Evolutionary conservation across 2,113 vertebrate species (phyloP).

Genomic region (Callocephalon fimbriatum): DNA sequence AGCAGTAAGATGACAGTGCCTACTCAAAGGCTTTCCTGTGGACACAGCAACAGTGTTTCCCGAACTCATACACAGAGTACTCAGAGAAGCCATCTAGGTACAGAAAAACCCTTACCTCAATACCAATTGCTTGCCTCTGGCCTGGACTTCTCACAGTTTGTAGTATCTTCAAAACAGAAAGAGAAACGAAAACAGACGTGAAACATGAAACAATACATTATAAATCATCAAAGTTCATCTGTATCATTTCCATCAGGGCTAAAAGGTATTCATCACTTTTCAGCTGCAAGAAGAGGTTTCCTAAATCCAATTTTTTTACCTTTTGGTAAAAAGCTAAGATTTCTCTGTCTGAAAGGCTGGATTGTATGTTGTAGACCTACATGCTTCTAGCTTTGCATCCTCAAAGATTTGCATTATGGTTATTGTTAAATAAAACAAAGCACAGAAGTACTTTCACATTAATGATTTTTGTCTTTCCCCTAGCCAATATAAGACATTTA

Average conservation of each 20-base stretch:
- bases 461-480: background rate
- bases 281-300: background rate
- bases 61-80: background rate
- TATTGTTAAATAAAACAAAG: background rate
- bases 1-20: background rate
- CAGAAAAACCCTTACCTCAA: conserved; percentile 84
- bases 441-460: background rate
- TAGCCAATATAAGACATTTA: background rate
- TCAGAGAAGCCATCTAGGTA: background rate
- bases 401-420: background rate
- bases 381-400: background rate
- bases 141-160: conserved; percentile 91
- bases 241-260: background rate
- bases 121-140: conserved; percentile 92
- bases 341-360: background rate
- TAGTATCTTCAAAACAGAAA: conserved; percentile 83
- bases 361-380: background rate
- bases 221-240: background rate
- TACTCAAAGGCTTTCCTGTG: background rate
- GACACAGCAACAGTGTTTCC: background rate
- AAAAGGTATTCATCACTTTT: background rate
- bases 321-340: background rate
- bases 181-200: background rate
- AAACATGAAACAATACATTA: background rate
- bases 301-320: background rate